Percentiles rank a stretch among this genome's conserved stretches.
Evolutionary conservation across 1,140 invertebrate genomes (phyloP).

Genomic region (Heliconius congener): DNA sequence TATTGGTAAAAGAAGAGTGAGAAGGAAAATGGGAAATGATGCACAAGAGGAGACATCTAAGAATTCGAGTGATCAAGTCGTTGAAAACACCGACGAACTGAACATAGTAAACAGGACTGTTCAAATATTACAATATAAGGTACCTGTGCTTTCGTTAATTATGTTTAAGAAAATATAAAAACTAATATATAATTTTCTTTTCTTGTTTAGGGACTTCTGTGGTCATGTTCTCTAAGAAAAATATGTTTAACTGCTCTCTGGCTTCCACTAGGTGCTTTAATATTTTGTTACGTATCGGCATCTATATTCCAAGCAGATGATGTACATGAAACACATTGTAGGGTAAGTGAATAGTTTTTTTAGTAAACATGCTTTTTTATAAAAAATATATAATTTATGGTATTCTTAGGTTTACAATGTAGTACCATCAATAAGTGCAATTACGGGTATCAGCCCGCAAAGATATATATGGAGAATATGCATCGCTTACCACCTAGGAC

Average conservation of each 20-base stretch:
- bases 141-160: slow-evolving; percentile 34
- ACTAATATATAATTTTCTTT: slow-evolving; percentile 28
- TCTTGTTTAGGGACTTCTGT: slow-evolving; percentile 70
- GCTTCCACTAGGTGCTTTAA: slow-evolving; percentile 89
- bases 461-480: slow-evolving; percentile 95
- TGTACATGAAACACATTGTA: slow-evolving; percentile 95
- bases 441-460: slow-evolving; percentile 94
- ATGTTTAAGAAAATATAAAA: slow-evolving; percentile 18
- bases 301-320: slow-evolving; percentile 94
- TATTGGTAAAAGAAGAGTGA: slow-evolving; percentile 46
- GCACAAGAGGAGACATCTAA: slow-evolving; percentile 70
- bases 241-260: slow-evolving; percentile 90
- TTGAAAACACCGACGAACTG: slow-evolving; percentile 56
- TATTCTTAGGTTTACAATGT: slow-evolving; percentile 91
- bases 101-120: slow-evolving; percentile 59
- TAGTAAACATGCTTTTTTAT: background rate
- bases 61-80: slow-evolving; percentile 56
- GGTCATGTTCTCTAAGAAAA: slow-evolving; percentile 83
- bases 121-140: slow-evolving; percentile 68
- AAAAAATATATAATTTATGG: slow-evolving; percentile 11
- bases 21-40: slow-evolving; percentile 77
- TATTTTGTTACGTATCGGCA: slow-evolving; percentile 92
- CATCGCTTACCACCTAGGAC: slow-evolving; percentile 93
- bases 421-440: slow-evolving; percentile 95
- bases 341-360: slow-evolving; percentile 83